Percentiles rank a stretch among this genome's conserved stretches.
These are phyloP conservation scores for Pseudorhiza aurosa DNA, from an alignment of 30 jellyfish, hydroid and myxozoan species.

Conservation along the genomic window DNA sequence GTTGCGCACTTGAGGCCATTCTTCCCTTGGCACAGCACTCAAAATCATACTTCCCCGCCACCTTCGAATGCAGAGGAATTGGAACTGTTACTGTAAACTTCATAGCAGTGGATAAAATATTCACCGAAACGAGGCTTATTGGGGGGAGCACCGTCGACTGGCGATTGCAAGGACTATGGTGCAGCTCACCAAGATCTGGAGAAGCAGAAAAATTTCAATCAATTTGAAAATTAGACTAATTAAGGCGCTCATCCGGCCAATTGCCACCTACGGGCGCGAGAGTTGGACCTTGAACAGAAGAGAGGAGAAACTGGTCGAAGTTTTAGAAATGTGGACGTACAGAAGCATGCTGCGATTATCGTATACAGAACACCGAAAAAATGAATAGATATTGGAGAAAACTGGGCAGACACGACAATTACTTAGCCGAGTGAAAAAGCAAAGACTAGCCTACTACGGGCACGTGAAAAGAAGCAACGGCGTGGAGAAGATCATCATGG, in stretches of 20 bases:
- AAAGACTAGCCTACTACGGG: not conserved
- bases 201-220: too few species aligned
- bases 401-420: not conserved
- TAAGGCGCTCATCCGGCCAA: too few species aligned
- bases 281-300: too few species aligned
- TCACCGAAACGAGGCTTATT: too few species aligned
- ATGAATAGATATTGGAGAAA: not conserved
- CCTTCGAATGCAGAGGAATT: slow-evolving; percentile 22
- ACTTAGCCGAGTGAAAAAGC: not conserved
- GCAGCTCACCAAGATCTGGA: too few species aligned
- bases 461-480: not conserved
- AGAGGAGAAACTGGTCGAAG: not conserved
- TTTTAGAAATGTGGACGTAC: not conserved
- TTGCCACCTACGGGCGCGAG: too few species aligned
- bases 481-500: not conserved
- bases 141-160: too few species aligned
- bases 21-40: slow-evolving; percentile 82
- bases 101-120: too few species aligned
- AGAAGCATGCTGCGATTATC: not conserved
- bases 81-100: too few species aligned
- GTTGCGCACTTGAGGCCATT: slow-evolving; percentile 96
- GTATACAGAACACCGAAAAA: not conserved
- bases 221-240: too few species aligned
- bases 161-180: too few species aligned
- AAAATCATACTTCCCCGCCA: slow-evolving; percentile 97